Evolutionary conservation across 2,888 invertebrate species (phyloP).

Genomic region (Argyra leucocephala): DNA sequence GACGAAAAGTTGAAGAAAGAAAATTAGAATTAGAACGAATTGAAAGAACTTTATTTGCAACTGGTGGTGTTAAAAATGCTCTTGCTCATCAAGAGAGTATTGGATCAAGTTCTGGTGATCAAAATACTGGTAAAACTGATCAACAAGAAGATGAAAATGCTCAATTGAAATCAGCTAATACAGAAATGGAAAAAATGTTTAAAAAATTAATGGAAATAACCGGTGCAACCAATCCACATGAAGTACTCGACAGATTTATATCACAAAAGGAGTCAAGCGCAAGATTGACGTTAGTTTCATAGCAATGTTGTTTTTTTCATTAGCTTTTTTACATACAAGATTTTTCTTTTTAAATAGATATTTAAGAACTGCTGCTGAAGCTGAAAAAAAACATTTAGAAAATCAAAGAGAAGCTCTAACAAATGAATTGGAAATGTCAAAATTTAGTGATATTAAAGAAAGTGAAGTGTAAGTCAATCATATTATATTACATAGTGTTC

Average conservation of each 20-base stretch:
- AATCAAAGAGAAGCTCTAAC: constrained; percentile 54
- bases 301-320: too few relatives aligned
- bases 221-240: constrained; percentile 63
- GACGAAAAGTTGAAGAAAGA: constrained; percentile 60
- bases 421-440: constrained; percentile 63
- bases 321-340: too few relatives aligned
- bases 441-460: constrained; percentile 70
- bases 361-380: constrained; percentile 61
- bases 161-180: constrained; percentile 34
- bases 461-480: constrained; percentile 60
- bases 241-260: constrained; percentile 64
- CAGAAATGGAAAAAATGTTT: constrained; percentile 56
- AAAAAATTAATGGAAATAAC: constrained; percentile 67
- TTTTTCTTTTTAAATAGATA: constrained; percentile 35
- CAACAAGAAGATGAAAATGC: constrained; percentile 37
- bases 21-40: constrained; percentile 64
- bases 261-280: constrained; percentile 64
- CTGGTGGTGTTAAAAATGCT: constrained; percentile 41
- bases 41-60: constrained; percentile 66
- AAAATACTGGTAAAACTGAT: constrained; percentile 38
- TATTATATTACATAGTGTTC: neutral
- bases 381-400: constrained; percentile 63
- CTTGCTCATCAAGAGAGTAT: constrained; percentile 53
- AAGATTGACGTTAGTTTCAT: constrained; percentile 46
- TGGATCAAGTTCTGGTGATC: constrained; percentile 46